Percentiles rank a stretch among this genome's conserved stretches.
phyloP scores from a whole-genome alignment of 2,797 vertebrate species.

The Lagodon rhomboides region DNA sequence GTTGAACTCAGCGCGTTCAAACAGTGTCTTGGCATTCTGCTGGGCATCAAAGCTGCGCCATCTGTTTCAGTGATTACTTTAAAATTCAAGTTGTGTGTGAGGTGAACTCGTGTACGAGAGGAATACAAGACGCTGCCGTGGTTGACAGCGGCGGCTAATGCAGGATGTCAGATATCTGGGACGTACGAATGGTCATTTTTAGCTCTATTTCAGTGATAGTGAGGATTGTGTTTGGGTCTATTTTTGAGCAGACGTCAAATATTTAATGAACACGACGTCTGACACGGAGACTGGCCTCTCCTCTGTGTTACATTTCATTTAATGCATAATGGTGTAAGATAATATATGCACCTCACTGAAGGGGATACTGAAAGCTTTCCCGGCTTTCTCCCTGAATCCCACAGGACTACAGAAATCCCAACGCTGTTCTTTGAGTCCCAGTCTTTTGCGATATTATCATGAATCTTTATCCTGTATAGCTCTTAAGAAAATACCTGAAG shows the following conservation, averaged over 20 bases:
- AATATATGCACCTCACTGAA: background rate
- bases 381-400: slow-evolving; percentile 2
- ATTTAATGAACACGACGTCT: background rate
- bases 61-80: slow-evolving; percentile 57
- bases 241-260: background rate
- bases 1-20: slow-evolving; percentile 43
- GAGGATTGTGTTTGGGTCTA: background rate
- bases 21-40: slow-evolving; percentile 41
- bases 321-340: background rate
- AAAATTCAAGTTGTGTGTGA: slow-evolving; percentile 40
- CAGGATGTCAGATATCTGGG: background rate
- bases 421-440: background rate
- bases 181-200: background rate
- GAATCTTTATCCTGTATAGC: slow-evolving; percentile 9
- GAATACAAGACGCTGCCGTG: slow-evolving; percentile 11
- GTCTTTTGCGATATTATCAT: background rate
- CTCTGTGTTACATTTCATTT: slow-evolving; percentile 6
- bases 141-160: background rate
- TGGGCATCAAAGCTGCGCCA: slow-evolving; percentile 40
- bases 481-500: slow-evolving; percentile 10
- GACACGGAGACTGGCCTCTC: background rate
- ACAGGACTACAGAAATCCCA: background rate
- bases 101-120: slow-evolving; percentile 29
- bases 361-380: slow-evolving; percentile 19
- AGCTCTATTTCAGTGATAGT: background rate